Base-by-base conservation (phyloP, 2,888 invertebrate species). In the Lepidochrysops patricia region DNA sequence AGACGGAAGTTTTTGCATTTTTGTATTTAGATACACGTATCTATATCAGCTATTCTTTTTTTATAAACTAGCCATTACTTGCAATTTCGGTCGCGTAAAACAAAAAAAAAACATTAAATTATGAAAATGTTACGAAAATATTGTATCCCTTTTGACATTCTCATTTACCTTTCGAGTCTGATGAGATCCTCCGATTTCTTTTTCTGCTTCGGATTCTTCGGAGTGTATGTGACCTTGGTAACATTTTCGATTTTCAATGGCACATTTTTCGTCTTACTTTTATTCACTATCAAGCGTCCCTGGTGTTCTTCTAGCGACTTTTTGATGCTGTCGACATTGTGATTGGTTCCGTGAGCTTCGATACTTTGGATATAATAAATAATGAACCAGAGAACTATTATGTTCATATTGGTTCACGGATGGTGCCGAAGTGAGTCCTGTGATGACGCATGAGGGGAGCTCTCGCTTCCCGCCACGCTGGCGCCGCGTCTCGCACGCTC, bases 281-380 rank as follows among this genome's bases (percentile, higher is more conserved):
- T 79, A 43, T 70, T 75, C 27, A 70, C 66, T 35, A 73, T 71
- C 23, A 73, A 68, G 2, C 81, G 63, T 23, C 72, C 72, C 61
- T 84, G 80, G 50, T 78, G 77, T 64, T 79, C 76, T 63, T 80
- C 79, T 9, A 80, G 64, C 19, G 71, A 76, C 61, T 82, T 84
- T 66, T 77, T 78, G 23, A 83, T 79, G 43, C 71, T 72, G n/a
- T 72, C 75, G n/a, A 73, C 67, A 4, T 72, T 67, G 58, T 60
- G 67, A 12, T 59, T 61, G 57, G 65, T 67, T 7, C 35, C 29
- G 7, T 58, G 48, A n/a, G 58, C 62, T 35, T 61, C 7, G 26
- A 50, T 32, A 29, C 7, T 58, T 12, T 34, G 15, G 26, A n/a
- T 13, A 57, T 4, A 27, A 27, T 4, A 57, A 57, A 26, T 25